Percentiles rank a stretch among this genome's conserved stretches.
These are phyloP conservation scores for Alligator sinensis DNA, from an alignment of 2,113 vertebrate genomes.

Conservation along the genomic window DNA sequence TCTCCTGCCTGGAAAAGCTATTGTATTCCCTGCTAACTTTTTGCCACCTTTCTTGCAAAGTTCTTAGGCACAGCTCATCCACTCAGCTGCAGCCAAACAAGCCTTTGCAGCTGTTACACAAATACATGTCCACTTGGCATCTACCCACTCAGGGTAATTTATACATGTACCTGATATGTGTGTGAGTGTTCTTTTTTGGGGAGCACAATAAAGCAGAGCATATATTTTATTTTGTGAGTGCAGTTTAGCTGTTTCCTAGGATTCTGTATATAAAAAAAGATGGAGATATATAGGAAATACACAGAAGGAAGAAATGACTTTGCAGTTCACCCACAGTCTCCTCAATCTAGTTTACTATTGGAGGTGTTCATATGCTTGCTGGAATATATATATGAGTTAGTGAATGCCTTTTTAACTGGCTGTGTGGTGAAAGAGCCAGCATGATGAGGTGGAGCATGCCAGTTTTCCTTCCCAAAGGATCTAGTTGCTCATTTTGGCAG, in stretches of 20 bases:
- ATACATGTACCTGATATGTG: neutral
- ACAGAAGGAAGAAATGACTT: neutral
- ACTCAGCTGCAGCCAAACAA: no score
- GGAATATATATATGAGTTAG: neutral
- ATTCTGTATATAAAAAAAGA: neutral
- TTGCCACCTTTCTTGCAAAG: no score
- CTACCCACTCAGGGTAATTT: conserved; percentile 27
- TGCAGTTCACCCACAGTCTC: neutral
- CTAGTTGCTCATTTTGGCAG: conserved; percentile 48
- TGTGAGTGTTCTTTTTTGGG: neutral
- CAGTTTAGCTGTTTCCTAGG: neutral
- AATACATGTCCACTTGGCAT: conserved; percentile 27
- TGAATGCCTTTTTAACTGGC: conserved; percentile 22
- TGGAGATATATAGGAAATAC: neutral
- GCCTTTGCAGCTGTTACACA: neutral
- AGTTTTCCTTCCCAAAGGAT: conserved; percentile 46
- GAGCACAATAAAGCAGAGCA: neutral
- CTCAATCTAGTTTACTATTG: neutral
- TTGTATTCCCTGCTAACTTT: no score
- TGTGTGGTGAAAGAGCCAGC: neutral
- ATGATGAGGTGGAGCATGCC: neutral
- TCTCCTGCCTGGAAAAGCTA: no score
- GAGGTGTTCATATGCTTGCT: neutral
- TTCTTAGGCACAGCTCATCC: no score
- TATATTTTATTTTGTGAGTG: neutral